phyloP scores from a whole-genome alignment of 2,797 vertebrate species.

The Mus caroli region DNA sequence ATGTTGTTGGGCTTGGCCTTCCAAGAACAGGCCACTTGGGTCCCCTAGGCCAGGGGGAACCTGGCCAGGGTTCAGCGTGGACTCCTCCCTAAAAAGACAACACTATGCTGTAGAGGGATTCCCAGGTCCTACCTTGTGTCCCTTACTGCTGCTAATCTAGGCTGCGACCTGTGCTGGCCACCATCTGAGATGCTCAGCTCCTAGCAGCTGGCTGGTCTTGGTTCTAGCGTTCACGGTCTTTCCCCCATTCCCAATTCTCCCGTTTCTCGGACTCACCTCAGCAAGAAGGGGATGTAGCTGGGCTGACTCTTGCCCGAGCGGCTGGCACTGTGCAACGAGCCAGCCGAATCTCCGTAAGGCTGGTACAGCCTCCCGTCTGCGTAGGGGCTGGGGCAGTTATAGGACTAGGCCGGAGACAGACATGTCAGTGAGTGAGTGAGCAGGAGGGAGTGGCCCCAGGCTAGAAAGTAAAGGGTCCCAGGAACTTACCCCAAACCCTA shows the following conservation, averaged over 20 bases:
- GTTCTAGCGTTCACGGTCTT: constrained; percentile 80
- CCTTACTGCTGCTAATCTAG: neutral
- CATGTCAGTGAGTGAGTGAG: neutral
- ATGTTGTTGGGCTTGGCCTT: constrained; percentile 89
- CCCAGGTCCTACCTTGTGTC: neutral
- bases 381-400: constrained; percentile 92
- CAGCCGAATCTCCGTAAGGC: constrained; percentile 92
- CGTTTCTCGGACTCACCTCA: constrained; percentile 88
- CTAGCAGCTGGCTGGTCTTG: neutral
- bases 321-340: constrained; percentile 94
- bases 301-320: constrained; percentile 96
- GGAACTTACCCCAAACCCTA: neutral
- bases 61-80: constrained; percentile 90
- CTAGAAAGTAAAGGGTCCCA: neutral
- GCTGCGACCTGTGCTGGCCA: neutral
- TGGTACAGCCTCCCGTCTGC: constrained; percentile 92
- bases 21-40: constrained; percentile 91
- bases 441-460: neutral
- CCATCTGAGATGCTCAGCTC: fast-evolving
- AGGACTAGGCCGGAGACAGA: constrained; percentile 87
- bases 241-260: constrained; percentile 58
- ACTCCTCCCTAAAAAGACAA: constrained; percentile 91
- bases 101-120: neutral
- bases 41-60: constrained; percentile 91
- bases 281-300: constrained; percentile 96